Percentiles rank a stretch among this genome's conserved stretches.
Conservation (phyloP, 1,140 invertebrate species). For the Scaptomyza montana region DNA sequence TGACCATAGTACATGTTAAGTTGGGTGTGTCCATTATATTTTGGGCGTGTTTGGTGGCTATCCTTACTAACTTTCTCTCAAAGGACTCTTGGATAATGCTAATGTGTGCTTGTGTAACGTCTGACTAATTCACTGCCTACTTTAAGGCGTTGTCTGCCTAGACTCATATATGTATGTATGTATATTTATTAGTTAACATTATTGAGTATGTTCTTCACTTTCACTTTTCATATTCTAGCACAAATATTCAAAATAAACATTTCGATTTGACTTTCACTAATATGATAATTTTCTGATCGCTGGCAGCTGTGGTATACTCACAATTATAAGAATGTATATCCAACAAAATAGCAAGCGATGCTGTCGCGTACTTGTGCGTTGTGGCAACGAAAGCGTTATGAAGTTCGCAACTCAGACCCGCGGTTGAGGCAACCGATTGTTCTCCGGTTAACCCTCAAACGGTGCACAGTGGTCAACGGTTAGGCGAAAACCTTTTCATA, state of each 20-base stretch:
- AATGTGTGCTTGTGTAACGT: conserved; percentile 6
- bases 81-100: neutral
- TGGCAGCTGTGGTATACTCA: neutral
- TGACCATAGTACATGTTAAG: too few relatives aligned
- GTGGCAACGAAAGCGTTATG: conserved; percentile 25
- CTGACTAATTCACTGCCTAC: neutral
- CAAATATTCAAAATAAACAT: neutral
- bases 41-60: neutral
- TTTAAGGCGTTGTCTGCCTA: conserved; percentile 3
- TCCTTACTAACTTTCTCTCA: neutral
- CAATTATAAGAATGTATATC: neutral
- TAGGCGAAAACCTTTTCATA: too few relatives aligned
- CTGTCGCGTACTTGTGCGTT: conserved; percentile 36
- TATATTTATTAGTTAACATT: too few relatives aligned
- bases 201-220: neutral
- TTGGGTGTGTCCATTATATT: conserved; percentile 8
- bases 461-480: conserved; percentile 12
- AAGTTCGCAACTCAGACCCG: neutral
- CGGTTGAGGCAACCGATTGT: neutral
- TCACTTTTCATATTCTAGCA: neutral
- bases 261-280: too few relatives aligned
- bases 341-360: neutral
- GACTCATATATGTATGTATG: too few relatives aligned
- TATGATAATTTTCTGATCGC: neutral
- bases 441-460: neutral